Evolutionary conservation across 2,113 vertebrate genomes (phyloP), one percentile per base, ranked within the genome.

Genomic region (Dissostichus mawsoni): DNA sequence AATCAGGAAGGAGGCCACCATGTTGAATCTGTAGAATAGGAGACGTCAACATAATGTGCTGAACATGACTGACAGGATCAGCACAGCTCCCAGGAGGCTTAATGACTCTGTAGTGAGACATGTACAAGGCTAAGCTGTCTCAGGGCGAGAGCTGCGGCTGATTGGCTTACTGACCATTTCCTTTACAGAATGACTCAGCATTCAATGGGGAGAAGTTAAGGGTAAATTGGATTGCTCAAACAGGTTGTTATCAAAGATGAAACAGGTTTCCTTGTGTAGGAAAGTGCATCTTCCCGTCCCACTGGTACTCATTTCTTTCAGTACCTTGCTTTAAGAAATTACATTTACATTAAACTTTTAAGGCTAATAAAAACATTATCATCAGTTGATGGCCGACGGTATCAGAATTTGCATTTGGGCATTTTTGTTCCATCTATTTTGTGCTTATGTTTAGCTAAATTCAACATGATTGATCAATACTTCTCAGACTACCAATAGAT

Each of bases 141-240:
- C 59, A 17, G 65, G 11, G 58, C 47, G 12, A 59, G 52, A 64
- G 66, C 61, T 65, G 59, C 44, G 44, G 25, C 58, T 73, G 12
- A 77, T n/a, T 78, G 67, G 78, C 44, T 74, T 55, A 62, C 41
- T 64, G 68, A 65, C 56, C 17, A 25, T 29, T 83, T 90, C 72
- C 69, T 79, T 81, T 33, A 41, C 58, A 33, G 14, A 84, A 58
- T 89, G 79, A 90, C 76, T 91, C 88, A 80, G 78, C 85, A 85
- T 47, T 65, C 11, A 18, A 8, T 17, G 2, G 20, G 12, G 45
- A 56, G 20, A 69, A 18, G 11, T n/a, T 13, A 10, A 11, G 23
- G n/a, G 5, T 57, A 1, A 41, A 5, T 61, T 51, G 48, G 0
- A 74, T 67, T 53, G 9, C 51, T 78, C n/a, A 62, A 62, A 59